Conservation (phyloP, 2,888 invertebrate species). For the Aleiodes testaceus region DNA sequence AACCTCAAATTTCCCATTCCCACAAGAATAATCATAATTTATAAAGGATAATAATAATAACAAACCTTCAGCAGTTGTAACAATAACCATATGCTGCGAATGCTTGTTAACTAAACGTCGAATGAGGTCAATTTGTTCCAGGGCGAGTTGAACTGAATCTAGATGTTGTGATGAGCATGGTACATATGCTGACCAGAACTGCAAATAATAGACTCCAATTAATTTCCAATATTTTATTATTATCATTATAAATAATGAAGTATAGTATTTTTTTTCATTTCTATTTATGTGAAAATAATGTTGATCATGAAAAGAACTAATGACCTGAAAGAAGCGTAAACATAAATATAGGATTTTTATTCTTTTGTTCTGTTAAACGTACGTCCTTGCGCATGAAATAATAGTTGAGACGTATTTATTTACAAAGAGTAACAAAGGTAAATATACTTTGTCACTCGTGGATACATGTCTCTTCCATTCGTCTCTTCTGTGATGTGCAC, state of each 20-base stretch:
- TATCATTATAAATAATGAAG: no score
- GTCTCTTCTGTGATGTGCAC: slow-evolving; percentile 1
- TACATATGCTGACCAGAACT: slow-evolving; percentile 79
- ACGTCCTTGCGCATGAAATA: slow-evolving; percentile 13
- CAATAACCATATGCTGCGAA: slow-evolving; percentile 72
- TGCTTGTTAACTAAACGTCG: slow-evolving; percentile 75
- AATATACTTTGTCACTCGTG: slow-evolving; percentile 24
- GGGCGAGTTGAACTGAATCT: slow-evolving; percentile 76
- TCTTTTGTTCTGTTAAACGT: not conserved
- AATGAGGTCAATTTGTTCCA: slow-evolving; percentile 78
- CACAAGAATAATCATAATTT: not conserved
- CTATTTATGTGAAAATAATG: no score
- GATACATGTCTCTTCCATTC: slow-evolving; percentile 2
- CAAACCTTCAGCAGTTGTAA: slow-evolving; percentile 73
- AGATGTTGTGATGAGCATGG: slow-evolving; percentile 75
- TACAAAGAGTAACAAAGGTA: slow-evolving; percentile 23
- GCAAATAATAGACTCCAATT: slow-evolving; percentile 53
- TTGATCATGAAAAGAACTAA: no score
- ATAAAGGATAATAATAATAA: slow-evolving; percentile 9
- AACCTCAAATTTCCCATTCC: no score
- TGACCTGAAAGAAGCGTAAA: not conserved
- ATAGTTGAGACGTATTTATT: slow-evolving; percentile 17
- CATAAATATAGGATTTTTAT: not conserved
- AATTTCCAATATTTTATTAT: no score
- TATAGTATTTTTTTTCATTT: no score